Evolutionary conservation across 1,140 invertebrate genomes (phyloP).

Genomic region (Pachyrhynchus sulphureomaculatus): DNA sequence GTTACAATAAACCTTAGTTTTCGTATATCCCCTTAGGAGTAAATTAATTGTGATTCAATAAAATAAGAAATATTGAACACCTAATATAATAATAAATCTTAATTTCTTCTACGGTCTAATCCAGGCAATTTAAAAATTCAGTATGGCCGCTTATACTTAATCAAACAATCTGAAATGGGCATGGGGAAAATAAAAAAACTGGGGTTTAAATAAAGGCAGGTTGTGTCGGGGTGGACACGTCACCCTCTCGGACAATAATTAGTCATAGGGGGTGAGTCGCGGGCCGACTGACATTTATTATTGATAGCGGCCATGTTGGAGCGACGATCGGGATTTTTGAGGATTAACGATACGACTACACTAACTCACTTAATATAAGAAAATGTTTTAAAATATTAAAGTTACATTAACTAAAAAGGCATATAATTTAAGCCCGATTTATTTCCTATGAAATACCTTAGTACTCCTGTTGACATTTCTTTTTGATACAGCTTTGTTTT

Average conservation of each 20-base stretch:
- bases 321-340: neutral
- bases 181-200: constrained; percentile 28
- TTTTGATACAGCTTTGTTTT: too few relatives aligned
- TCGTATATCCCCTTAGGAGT: too few relatives aligned
- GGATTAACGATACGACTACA: too few relatives aligned
- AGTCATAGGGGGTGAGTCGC: constrained; percentile 44
- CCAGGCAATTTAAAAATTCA: constrained; percentile 23
- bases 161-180: constrained; percentile 14
- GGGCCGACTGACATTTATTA: constrained; percentile 3
- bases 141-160: constrained; percentile 23
- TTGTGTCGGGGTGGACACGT: constrained; percentile 27
- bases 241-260: constrained; percentile 47
- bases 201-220: constrained; percentile 20
- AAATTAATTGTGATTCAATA: too few relatives aligned
- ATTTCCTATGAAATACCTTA: too few relatives aligned
- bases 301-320: constrained; percentile 16
- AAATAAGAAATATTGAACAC: neutral
- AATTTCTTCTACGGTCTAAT: too few relatives aligned
- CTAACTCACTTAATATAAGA: too few relatives aligned
- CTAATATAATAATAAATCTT: neutral
- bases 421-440: too few relatives aligned
- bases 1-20: too few relatives aligned
- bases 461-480: too few relatives aligned
- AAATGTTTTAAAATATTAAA: too few relatives aligned
- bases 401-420: too few relatives aligned